Evolutionary conservation across 2,113 vertebrate genomes (phyloP).

Genomic region (Alethe diademata): DNA sequence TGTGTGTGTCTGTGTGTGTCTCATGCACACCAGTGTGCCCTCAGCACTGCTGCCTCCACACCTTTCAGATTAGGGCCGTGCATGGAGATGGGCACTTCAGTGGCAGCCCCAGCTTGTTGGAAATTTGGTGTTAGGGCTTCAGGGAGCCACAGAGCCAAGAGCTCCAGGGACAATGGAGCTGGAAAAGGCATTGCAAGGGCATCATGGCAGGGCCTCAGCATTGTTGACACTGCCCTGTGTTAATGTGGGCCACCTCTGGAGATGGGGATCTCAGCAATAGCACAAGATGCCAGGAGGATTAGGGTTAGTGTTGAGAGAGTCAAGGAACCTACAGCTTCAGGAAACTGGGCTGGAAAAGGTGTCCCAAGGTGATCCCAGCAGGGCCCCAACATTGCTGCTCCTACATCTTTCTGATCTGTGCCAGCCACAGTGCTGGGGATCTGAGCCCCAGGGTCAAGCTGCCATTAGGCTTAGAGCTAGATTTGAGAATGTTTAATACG

Average conservation of each 20-base stretch:
- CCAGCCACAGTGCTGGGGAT: rapidly evolving
- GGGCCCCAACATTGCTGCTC: background rate
- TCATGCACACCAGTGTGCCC: background rate
- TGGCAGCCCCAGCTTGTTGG: background rate
- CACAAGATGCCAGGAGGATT: background rate
- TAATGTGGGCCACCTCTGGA: background rate
- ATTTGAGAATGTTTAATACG: background rate
- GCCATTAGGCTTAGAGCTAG: background rate
- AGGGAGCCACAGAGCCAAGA: background rate
- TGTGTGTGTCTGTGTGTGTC: background rate
- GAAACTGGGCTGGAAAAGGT: background rate
- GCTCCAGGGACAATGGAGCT: background rate
- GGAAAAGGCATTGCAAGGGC: background rate
- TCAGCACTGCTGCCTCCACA: background rate
- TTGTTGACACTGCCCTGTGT: rapidly evolving
- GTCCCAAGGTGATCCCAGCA: rapidly evolving
- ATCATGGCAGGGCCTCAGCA: background rate
- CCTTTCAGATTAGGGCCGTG: background rate
- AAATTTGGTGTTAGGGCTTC: background rate
- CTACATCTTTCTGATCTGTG: background rate
- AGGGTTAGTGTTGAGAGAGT: too few species aligned
- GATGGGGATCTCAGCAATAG: background rate
- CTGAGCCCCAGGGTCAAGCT: rapidly evolving
- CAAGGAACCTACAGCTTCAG: background rate
- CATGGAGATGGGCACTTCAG: background rate